Evolutionary conservation across 2,113 vertebrate species (phyloP).

Genomic region (Clinocottus analis): DNA sequence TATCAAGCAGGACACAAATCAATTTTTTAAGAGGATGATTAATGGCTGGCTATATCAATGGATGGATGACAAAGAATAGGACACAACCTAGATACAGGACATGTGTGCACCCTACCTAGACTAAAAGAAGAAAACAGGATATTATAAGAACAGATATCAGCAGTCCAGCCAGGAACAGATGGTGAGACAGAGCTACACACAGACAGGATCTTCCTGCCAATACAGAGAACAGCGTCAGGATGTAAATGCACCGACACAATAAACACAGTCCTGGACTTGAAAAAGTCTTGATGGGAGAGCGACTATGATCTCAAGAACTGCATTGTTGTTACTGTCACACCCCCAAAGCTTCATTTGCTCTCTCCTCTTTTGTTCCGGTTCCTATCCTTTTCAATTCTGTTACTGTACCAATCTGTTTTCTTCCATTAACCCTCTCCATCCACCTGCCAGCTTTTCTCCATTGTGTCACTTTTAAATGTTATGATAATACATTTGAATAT

Average conservation of each 20-base stretch:
- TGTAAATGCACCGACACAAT: conserved; percentile 51
- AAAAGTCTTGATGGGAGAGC: conserved; percentile 59
- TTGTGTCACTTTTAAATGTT: conserved; percentile 25
- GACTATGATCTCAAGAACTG: conserved; percentile 47
- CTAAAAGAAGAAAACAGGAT: conserved; percentile 65
- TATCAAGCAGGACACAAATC: conserved; percentile 49
- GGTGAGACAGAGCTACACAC: conserved; percentile 74
- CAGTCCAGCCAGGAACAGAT: conserved; percentile 80
- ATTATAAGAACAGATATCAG: conserved; percentile 76
- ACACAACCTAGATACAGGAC: conserved; percentile 51
- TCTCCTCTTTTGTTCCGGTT: conserved; percentile 34
- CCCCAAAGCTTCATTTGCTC: conserved; percentile 44
- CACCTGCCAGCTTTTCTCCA: neutral
- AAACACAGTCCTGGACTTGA: conserved; percentile 44
- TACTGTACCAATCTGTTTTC: conserved; percentile 14
- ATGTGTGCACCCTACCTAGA: conserved; percentile 50
- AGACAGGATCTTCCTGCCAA: conserved; percentile 76
- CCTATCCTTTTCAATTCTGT: conserved; percentile 35
- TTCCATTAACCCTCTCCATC: conserved; percentile 16
- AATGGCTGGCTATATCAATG: neutral
- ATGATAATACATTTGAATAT: conserved; percentile 14
- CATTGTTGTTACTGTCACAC: conserved; percentile 42
- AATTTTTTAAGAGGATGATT: conserved; percentile 28
- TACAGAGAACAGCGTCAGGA: conserved; percentile 52
- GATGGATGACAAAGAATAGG: conserved; percentile 32